Conservation (phyloP, 2,113 vertebrate species). For the Cebus imitator region DNA sequence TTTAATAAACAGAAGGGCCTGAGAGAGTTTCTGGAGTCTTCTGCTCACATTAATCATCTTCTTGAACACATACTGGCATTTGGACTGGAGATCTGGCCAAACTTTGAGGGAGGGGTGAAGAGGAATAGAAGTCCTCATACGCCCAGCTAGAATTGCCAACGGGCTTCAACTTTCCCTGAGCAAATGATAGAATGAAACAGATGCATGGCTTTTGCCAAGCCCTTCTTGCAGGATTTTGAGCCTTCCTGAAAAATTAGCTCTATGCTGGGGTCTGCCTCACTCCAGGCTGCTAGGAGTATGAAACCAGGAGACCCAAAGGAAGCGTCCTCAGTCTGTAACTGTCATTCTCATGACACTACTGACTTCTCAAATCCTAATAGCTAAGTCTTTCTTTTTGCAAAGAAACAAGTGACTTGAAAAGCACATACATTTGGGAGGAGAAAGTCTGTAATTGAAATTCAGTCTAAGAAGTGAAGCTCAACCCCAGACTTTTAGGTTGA, state of each 20-base stretch:
- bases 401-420: background rate
- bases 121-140: background rate
- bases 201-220: background rate
- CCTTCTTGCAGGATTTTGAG: background rate
- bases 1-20: constrained; percentile 74
- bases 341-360: background rate
- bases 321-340: background rate
- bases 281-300: background rate
- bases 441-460: background rate
- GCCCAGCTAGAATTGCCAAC: background rate
- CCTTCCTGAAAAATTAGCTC: background rate
- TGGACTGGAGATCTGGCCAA: constrained; percentile 34
- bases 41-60: constrained; percentile 55
- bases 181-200: background rate
- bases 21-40: constrained; percentile 70
- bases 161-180: background rate
- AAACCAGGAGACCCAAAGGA: background rate
- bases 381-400: background rate
- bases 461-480: background rate
- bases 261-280: background rate
- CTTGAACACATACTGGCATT: constrained; percentile 13
- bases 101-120: background rate
- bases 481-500: background rate
- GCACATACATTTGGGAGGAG: background rate
- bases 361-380: background rate